Conservation (phyloP, 2,113 vertebrate species). For the Chaetodon auriga region DNA sequence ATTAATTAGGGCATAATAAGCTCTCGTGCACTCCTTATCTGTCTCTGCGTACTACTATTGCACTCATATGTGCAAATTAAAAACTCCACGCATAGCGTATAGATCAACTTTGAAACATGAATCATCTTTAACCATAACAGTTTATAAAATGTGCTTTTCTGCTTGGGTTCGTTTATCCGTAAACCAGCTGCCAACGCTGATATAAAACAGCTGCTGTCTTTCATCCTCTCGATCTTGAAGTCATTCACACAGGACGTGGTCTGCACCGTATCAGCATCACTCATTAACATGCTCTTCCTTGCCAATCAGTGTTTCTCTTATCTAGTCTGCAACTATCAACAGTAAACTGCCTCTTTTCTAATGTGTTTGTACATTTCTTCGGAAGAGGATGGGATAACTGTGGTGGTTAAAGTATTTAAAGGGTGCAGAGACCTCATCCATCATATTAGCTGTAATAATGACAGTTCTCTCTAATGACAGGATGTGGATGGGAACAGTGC, state of each 20-base stretch:
- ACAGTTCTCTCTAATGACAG: constrained; percentile 35
- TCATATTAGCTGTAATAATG: constrained; percentile 17
- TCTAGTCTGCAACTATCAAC: neutral
- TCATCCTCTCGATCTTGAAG: neutral
- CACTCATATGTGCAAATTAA: neutral
- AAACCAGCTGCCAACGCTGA: constrained; percentile 2
- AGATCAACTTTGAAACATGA: neutral
- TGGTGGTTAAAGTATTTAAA: neutral
- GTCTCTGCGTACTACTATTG: neutral
- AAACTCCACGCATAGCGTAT: no score
- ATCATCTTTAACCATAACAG: neutral
- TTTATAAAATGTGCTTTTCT: neutral
- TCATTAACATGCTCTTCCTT: neutral
- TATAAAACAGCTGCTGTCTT: constrained; percentile 35
- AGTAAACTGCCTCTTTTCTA: neutral
- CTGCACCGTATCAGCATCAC: constrained; percentile 21
- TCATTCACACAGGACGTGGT: neutral
- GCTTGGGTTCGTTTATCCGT: neutral
- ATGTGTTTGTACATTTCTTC: constrained; percentile 25
- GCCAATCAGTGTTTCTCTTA: neutral
- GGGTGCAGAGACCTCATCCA: constrained; percentile 24
- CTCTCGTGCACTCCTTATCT: neutral
- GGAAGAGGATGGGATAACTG: neutral
- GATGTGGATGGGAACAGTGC: constrained; percentile 55
- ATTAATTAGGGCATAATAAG: neutral